Conservation (phyloP, 2,113 vertebrate species). For the Lontra canadensis region DNA sequence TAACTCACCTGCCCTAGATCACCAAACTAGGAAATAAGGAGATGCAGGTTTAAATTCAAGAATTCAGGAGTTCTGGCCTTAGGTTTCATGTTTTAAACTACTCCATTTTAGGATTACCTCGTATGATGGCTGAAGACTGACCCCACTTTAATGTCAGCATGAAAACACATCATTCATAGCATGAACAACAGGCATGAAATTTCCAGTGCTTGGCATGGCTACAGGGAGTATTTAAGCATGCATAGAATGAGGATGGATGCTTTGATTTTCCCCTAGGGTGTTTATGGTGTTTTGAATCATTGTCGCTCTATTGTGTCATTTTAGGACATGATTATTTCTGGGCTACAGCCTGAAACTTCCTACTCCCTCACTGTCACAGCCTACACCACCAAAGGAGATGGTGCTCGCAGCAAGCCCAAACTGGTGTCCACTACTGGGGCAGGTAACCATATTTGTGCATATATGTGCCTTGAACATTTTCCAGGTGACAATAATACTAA, state of each 20-base stretch:
- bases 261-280: fast-evolving
- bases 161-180: neutral
- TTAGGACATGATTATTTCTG: slow-evolving; percentile 97
- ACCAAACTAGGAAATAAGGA: neutral
- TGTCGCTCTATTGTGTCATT: slow-evolving; percentile 69
- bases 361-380: slow-evolving; percentile 98
- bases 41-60: neutral
- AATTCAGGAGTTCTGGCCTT: neutral
- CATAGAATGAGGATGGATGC: neutral
- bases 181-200: slow-evolving; percentile 44
- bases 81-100: neutral
- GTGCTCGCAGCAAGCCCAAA: slow-evolving; percentile 98
- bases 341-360: slow-evolving; percentile 95
- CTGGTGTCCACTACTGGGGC: slow-evolving; percentile 96
- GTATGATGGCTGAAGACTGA: neutral
- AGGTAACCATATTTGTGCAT: slow-evolving; percentile 85
- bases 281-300: neutral
- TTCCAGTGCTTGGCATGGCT: slow-evolving; percentile 71
- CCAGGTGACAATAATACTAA: neutral
- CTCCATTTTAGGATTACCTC: neutral
- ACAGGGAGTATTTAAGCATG: slow-evolving; percentile 11
- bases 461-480: neutral
- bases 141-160: slow-evolving; percentile 13
- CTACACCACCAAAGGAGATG: slow-evolving; percentile 99
- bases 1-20: neutral